Evolutionary conservation across 1,140 invertebrate genomes (phyloP).

Genomic region (Trichoplusia ni): DNA sequence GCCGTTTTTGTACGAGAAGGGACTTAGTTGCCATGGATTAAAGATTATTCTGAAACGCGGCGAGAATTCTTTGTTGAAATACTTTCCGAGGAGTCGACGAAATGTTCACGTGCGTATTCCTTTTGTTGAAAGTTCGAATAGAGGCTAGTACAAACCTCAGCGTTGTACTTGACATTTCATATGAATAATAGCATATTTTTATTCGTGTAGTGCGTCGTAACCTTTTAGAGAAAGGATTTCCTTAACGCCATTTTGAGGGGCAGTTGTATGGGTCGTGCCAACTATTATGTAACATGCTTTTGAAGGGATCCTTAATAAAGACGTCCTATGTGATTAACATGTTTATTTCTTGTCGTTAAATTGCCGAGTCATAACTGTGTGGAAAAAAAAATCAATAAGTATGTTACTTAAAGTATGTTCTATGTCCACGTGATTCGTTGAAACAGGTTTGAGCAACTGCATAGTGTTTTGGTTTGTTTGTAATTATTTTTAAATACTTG

Average conservation of each 20-base stretch:
- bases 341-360: too few species aligned
- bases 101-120: slow-evolving; percentile 53
- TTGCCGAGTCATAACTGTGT: too few species aligned
- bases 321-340: too few species aligned
- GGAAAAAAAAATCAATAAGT: too few species aligned
- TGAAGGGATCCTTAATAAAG: neutral
- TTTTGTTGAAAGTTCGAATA: slow-evolving; percentile 49
- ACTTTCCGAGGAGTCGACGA: slow-evolving; percentile 42
- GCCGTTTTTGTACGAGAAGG: slow-evolving; percentile 6
- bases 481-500: too few species aligned
- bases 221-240: slow-evolving; percentile 34
- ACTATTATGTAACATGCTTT: slow-evolving; percentile 21
- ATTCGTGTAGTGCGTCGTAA: slow-evolving; percentile 36
- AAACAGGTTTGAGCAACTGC: neutral
- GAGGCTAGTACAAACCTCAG: slow-evolving; percentile 42
- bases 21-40: slow-evolving; percentile 5
- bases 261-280: slow-evolving; percentile 19
- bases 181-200: slow-evolving; percentile 44
- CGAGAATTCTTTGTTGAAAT: slow-evolving; percentile 43
- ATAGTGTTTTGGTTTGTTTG: too few species aligned
- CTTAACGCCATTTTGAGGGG: slow-evolving; percentile 26
- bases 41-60: slow-evolving; percentile 14
- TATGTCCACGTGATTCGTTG: neutral
- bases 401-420: too few species aligned
- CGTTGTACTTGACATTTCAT: slow-evolving; percentile 43